A percentile compares a stretch with the other conserved stretches of the same genome.
Conservation (phyloP, 2,888 invertebrate genomes). For the Epinotia brunnichana region DNA sequence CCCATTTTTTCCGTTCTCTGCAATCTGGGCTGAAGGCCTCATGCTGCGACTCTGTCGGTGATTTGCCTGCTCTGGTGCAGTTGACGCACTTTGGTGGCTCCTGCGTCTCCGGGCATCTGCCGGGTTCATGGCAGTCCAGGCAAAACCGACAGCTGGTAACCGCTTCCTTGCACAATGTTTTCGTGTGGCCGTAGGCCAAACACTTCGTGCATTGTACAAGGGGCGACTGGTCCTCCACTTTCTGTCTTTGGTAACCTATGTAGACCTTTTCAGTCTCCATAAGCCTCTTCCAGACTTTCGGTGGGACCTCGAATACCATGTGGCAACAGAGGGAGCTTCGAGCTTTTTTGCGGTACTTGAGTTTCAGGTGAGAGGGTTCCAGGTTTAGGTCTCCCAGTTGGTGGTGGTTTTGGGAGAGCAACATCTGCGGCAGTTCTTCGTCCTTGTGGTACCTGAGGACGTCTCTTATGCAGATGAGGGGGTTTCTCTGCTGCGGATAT, state of each 20-base stretch:
- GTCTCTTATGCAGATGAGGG: background rate
- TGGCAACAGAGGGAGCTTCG: background rate
- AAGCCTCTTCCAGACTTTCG: background rate
- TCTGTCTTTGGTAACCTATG: background rate
- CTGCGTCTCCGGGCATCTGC: background rate
- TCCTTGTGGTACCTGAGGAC: background rate
- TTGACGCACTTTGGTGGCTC: background rate
- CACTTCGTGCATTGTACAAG: constrained; percentile 12
- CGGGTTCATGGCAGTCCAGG: background rate
- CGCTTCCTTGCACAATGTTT: background rate
- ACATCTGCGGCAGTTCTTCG: background rate
- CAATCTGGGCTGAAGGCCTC: background rate
- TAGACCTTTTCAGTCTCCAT: background rate
- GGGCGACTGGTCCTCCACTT: constrained; percentile 1
- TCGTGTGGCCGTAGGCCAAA: background rate
- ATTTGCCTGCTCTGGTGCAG: background rate
- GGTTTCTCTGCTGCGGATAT: background rate
- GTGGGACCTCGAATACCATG: background rate
- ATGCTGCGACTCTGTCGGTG: background rate
- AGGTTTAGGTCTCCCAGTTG: background rate
- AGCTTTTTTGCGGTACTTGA: background rate
- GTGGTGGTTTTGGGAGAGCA: background rate
- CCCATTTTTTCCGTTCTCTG: too few relatives aligned
- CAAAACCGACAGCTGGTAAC: background rate
- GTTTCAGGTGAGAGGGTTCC: background rate